A percentile compares a stretch with the other conserved stretches of the same genome.
phyloP scores from a whole-genome alignment of 2,113 vertebrate species.

The Zonotrichia leucophrys region DNA sequence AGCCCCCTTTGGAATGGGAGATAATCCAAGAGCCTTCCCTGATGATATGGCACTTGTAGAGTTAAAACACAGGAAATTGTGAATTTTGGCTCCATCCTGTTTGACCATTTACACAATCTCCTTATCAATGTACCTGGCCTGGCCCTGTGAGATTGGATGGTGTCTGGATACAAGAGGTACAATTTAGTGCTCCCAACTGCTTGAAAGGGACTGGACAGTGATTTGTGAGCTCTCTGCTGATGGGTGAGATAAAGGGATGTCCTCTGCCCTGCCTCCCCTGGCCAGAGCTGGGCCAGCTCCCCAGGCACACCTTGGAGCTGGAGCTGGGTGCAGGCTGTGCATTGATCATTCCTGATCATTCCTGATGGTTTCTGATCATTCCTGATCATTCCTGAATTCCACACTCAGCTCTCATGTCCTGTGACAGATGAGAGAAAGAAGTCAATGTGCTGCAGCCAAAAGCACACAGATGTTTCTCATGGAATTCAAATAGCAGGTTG shows the following conservation, averaged over 20 bases:
- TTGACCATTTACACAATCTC: slow-evolving; percentile 13
- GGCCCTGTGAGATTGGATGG: background rate
- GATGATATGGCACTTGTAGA: background rate
- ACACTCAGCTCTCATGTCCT: background rate
- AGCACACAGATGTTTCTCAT: background rate
- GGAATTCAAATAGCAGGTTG: background rate
- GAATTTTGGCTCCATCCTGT: slow-evolving; percentile 34
- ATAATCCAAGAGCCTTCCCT: background rate
- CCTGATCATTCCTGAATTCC: background rate
- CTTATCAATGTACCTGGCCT: slow-evolving; percentile 31
- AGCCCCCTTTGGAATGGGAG: background rate
- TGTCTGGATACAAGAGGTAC: slow-evolving; percentile 18
- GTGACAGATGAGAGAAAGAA: too few species aligned
- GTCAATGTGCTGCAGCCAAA: background rate
- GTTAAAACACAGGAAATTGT: slow-evolving; percentile 45
- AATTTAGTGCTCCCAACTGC: slow-evolving; percentile 42
- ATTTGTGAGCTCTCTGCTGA: slow-evolving; percentile 45
- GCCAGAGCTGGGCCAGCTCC: background rate
- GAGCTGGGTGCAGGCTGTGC: background rate
- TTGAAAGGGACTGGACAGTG: background rate
- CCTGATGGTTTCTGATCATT: accelerated
- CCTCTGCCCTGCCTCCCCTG: background rate
- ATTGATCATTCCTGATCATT: background rate
- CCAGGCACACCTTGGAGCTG: background rate
- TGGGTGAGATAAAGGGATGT: slow-evolving; percentile 43